Evolutionary conservation across 2,797 vertebrate species (phyloP).

Genomic region (Philypnodon macrostomus): DNA sequence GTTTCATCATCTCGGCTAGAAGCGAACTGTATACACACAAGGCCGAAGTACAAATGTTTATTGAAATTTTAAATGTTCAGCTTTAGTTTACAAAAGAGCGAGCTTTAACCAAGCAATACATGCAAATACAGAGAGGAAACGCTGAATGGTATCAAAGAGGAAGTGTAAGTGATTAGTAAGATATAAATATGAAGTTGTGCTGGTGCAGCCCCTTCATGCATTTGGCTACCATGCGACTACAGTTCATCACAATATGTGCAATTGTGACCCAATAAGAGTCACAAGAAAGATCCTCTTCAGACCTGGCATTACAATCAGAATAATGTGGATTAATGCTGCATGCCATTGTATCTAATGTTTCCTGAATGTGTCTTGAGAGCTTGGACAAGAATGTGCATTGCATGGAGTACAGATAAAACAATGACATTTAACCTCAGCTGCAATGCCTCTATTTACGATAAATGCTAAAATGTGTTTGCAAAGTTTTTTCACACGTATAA

Average conservation of each 20-base stretch:
- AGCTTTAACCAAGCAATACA: conserved; percentile 30
- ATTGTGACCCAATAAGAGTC: conserved; percentile 1
- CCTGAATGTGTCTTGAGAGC: too few relatives aligned
- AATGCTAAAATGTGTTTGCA: too few relatives aligned
- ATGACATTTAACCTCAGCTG: too few relatives aligned
- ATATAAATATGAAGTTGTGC: conserved; percentile 36
- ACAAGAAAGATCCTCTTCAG: neutral
- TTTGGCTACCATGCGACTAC: conserved; percentile 51
- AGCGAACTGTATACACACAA: conserved; percentile 13
- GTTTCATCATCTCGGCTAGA: conserved; percentile 16
- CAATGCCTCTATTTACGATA: too few relatives aligned
- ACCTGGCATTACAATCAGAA: neutral
- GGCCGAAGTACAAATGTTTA: conserved; percentile 59
- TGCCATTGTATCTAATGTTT: neutral
- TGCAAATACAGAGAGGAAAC: conserved; percentile 44
- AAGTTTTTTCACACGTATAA: too few relatives aligned
- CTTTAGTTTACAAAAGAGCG: conserved; percentile 31
- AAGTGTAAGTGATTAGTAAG: conserved; percentile 21
- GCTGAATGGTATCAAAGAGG: conserved; percentile 18
- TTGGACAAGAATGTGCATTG: too few relatives aligned
- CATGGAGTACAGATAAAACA: too few relatives aligned
- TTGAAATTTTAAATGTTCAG: conserved; percentile 57
- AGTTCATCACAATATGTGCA: conserved; percentile 47
- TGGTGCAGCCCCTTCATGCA: conserved; percentile 55
- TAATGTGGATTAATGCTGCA: too few relatives aligned